Percentiles rank a stretch among this genome's conserved stretches.
These are phyloP conservation scores for Setipinna tenuifilis DNA, from an alignment of 2,797 vertebrate genomes.

Conservation along the genomic window DNA sequence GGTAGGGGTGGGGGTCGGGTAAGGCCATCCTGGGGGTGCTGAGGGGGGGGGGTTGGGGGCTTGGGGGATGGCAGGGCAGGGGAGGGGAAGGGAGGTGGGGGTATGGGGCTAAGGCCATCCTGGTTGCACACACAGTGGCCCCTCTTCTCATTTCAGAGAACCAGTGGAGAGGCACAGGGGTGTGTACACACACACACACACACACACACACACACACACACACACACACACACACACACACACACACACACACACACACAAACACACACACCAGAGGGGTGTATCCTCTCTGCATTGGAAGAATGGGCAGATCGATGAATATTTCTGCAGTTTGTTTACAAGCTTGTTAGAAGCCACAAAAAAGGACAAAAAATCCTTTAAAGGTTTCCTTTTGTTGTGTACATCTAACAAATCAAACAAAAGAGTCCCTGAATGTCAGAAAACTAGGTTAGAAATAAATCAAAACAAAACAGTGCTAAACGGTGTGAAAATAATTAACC, in stretches of 20 bases:
- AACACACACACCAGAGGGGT: not conserved
- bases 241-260: no score
- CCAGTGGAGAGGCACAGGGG: not conserved
- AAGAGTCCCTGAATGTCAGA: not conserved
- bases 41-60: not conserved
- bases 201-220: no score
- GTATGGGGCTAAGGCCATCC: no score
- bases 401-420: not conserved
- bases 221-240: no score
- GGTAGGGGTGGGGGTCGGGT: not conserved
- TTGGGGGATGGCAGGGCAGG: no score
- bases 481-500: not conserved
- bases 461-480: not conserved
- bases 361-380: not conserved
- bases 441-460: not conserved
- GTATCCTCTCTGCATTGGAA: not conserved
- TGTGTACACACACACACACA: no score
- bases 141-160: not conserved
- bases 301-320: not conserved
- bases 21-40: not conserved
- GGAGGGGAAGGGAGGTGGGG: not conserved
- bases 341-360: not conserved
- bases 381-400: not conserved
- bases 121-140: not conserved
- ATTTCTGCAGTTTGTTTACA: not conserved